phyloP scores from a whole-genome alignment of 1,140 invertebrate species.

The Cotesia vestalis region DNA sequence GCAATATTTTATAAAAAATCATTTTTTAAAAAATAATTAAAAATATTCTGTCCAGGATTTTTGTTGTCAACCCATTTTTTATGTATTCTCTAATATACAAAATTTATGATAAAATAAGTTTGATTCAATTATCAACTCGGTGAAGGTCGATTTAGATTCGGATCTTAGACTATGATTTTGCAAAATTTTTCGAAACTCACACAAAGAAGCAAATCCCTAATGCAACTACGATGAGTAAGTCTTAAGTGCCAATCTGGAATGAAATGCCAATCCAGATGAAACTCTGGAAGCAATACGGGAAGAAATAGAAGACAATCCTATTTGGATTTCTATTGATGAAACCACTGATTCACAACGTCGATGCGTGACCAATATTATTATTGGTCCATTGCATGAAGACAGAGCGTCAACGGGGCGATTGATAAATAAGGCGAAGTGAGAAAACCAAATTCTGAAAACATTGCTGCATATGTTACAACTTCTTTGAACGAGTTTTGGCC shows the following conservation, averaged over 20 bases:
- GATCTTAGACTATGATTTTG: too few species aligned
- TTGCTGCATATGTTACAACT: background rate
- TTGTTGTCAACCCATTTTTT: too few species aligned
- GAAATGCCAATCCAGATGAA: background rate
- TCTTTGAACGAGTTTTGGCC: background rate
- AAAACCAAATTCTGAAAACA: background rate
- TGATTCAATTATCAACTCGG: too few species aligned
- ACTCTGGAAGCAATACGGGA: background rate
- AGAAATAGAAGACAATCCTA: background rate
- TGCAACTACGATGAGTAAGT: background rate
- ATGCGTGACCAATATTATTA: slow-evolving; percentile 1
- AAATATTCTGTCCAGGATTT: too few species aligned
- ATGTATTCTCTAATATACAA: too few species aligned
- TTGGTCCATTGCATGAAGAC: background rate
- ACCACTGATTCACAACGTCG: background rate
- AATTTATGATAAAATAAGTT: too few species aligned
- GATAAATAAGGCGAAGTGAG: background rate
- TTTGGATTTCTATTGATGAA: background rate
- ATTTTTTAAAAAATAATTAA: too few species aligned
- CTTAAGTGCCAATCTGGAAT: background rate
- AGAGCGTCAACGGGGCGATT: background rate
- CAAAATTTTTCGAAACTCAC: background rate
- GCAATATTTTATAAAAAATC: too few species aligned
- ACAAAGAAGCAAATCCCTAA: background rate
- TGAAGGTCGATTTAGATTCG: too few species aligned